Evolutionary conservation across 2,113 vertebrate genomes (phyloP).

Genomic region (Diglossa brunneiventris): DNA sequence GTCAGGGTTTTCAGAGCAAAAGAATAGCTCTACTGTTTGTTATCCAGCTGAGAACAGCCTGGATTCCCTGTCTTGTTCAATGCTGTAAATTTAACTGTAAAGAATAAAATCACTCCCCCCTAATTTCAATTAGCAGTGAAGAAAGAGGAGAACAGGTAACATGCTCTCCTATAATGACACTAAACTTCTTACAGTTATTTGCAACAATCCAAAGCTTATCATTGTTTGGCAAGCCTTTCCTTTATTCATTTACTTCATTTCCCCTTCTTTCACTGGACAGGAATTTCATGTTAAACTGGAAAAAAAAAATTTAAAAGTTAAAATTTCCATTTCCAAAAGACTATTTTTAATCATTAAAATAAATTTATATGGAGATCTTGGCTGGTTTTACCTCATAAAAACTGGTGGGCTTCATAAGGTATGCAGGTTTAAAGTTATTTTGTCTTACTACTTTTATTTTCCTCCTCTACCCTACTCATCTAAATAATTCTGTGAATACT

Average conservation of each 20-base stretch:
- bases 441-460: background rate
- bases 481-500: background rate
- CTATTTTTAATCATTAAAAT: background rate
- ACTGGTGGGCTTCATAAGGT: background rate
- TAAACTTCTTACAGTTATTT: background rate
- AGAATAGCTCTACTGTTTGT: constrained; percentile 58
- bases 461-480: background rate
- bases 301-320: background rate
- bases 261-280: background rate
- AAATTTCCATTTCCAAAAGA: background rate
- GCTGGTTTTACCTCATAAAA: background rate
- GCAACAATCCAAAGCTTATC: background rate
- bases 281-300: background rate
- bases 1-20: constrained; percentile 29
- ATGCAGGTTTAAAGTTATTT: background rate
- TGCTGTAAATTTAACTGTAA: background rate
- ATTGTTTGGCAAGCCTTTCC: background rate
- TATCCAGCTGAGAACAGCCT: constrained; percentile 53
- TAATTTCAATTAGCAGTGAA: background rate
- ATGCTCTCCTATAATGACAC: background rate
- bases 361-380: background rate
- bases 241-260: constrained; percentile 24
- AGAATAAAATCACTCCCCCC: background rate
- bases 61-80: background rate
- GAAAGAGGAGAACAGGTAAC: constrained; percentile 14